These are phyloP conservation scores for Yponomeuta sedellus DNA, from an alignment of 2,888 invertebrate genomes.

Conservation along the genomic window DNA sequence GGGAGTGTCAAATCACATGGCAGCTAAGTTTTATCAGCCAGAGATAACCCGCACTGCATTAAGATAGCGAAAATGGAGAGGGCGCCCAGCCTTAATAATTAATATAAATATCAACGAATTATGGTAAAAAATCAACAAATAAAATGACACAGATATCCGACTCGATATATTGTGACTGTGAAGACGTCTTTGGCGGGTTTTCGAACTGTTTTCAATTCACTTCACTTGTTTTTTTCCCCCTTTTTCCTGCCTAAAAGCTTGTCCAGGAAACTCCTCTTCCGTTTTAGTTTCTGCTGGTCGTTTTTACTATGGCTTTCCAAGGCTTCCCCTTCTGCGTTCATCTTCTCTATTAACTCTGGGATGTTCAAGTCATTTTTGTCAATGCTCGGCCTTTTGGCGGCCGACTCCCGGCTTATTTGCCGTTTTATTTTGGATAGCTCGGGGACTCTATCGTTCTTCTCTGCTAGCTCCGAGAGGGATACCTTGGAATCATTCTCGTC, in stretches of 20 bases:
- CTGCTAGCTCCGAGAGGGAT: constrained; percentile 55
- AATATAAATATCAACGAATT: constrained; percentile 37
- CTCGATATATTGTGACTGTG: constrained; percentile 34
- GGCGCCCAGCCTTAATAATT: constrained; percentile 60
- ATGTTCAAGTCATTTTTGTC: constrained; percentile 46
- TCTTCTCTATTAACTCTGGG: constrained; percentile 62
- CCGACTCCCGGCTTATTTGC: constrained; percentile 49
- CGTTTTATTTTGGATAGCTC: constrained; percentile 51
- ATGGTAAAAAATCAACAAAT: constrained; percentile 42
- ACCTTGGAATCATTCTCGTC: constrained; percentile 37
- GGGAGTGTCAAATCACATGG: constrained; percentile 71
- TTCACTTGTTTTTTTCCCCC: constrained; percentile 42
- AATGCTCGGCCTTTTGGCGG: constrained; percentile 38
- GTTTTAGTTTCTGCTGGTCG: constrained; percentile 57
- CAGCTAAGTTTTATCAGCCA: constrained; percentile 62
- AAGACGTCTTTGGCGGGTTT: constrained; percentile 65
- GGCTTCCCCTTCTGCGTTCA: constrained; percentile 53
- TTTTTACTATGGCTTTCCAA: constrained; percentile 44
- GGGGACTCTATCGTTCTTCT: constrained; percentile 58
- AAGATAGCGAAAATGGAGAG: constrained; percentile 53
- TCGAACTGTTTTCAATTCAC: constrained; percentile 38
- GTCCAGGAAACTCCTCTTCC: constrained; percentile 68
- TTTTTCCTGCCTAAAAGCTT: constrained; percentile 66
- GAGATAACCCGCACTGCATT: constrained; percentile 69
- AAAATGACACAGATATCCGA: constrained; percentile 29